Percentiles rank a stretch among this genome's conserved stretches.
phyloP scores from a whole-genome alignment of 2,113 vertebrate genomes.

The Scolopax mira region DNA sequence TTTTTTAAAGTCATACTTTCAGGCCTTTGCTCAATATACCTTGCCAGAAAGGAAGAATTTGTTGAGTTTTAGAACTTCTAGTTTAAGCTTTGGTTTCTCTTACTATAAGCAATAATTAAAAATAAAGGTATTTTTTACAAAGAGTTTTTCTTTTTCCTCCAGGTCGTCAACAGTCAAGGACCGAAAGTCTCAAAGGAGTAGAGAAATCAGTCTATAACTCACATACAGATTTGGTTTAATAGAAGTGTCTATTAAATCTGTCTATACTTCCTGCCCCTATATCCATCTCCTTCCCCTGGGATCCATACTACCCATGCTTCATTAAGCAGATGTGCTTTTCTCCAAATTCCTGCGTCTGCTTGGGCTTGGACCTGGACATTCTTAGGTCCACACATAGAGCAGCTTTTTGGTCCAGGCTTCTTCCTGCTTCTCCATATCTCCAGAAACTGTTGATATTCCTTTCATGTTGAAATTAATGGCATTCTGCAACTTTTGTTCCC shows the following conservation, averaged over 20 bases:
- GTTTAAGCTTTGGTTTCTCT: not conserved
- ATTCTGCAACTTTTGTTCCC: not conserved
- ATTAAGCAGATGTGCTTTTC: not conserved
- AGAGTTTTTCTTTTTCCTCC: not conserved
- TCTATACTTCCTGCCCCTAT: not conserved
- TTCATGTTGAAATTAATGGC: not conserved
- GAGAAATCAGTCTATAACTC: not conserved
- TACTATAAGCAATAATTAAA: not conserved
- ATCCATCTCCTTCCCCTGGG: not conserved
- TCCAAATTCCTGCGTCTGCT: not conserved
- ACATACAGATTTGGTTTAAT: not conserved
- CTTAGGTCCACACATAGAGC: not conserved
- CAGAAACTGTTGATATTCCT: not conserved
- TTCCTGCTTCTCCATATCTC: not conserved
- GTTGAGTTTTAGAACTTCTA: not conserved
- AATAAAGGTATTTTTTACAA: not conserved
- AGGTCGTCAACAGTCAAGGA: not conserved
- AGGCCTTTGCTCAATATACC: not conserved
- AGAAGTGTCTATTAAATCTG: not conserved
- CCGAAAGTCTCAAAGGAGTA: not conserved
- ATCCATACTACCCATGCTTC: rapidly evolving
- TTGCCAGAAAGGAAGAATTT: not conserved
- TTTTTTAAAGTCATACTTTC: not conserved
- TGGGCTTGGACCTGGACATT: not conserved
- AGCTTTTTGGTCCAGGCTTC: not conserved